phyloP scores from a whole-genome alignment of 2,113 vertebrate genomes.

The Pongo pygmaeus region DNA sequence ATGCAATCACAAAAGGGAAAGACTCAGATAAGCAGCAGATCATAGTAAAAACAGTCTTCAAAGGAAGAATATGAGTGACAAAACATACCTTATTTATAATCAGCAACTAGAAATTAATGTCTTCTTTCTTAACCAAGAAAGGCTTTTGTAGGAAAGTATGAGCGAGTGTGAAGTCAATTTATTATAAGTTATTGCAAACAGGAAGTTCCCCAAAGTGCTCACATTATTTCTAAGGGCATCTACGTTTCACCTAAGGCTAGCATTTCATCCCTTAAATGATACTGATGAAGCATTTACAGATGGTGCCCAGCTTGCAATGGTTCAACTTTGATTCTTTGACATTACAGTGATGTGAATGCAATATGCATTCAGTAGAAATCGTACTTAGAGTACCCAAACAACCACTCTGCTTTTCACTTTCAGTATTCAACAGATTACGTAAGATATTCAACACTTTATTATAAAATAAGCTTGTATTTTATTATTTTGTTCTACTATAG shows the following conservation, averaged over 20 bases:
- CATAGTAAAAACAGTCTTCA: not conserved
- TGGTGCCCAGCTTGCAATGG: not conserved
- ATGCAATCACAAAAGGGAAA: slow-evolving; percentile 1
- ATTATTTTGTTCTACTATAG: not conserved
- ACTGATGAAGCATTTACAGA: slow-evolving; percentile 4
- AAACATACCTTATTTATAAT: slow-evolving; percentile 21
- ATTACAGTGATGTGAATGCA: not conserved
- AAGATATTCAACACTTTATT: not conserved
- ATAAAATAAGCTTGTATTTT: not conserved
- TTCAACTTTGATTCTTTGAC: not conserved
- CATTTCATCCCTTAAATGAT: not conserved
- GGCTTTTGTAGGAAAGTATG: slow-evolving; percentile 5
- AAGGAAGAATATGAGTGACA: not conserved
- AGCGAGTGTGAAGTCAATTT: not conserved
- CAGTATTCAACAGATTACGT: not conserved
- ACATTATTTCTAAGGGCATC: slow-evolving; percentile 12
- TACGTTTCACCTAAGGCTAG: not conserved
- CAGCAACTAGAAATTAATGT: slow-evolving; percentile 25
- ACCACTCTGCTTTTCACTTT: not conserved
- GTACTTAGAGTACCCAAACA: not conserved
- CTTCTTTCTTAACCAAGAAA: slow-evolving; percentile 47
- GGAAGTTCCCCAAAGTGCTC: not conserved
- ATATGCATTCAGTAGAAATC: not conserved
- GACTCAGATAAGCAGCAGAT: not conserved
- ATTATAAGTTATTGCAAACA: not conserved